Evolutionary conservation across 1,140 invertebrate genomes (phyloP).

Genomic region (Melanaphis sacchari): DNA sequence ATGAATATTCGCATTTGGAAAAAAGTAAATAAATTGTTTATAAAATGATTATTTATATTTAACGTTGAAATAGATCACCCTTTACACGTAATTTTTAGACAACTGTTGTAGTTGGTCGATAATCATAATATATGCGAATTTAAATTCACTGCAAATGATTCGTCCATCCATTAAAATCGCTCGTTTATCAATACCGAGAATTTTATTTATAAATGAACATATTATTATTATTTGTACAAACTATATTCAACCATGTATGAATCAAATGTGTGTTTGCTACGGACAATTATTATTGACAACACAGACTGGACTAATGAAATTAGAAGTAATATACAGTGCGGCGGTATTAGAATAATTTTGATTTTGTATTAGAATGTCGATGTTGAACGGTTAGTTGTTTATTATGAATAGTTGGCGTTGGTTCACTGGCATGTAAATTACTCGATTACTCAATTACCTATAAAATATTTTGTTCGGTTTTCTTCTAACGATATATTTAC

Average conservation of each 20-base stretch:
- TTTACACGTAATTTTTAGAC: background rate
- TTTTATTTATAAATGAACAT: background rate
- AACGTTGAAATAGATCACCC: background rate
- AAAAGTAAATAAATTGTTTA: background rate
- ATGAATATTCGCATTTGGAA: background rate
- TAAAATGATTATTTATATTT: background rate
- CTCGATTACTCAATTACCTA: background rate
- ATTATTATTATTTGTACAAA: background rate
- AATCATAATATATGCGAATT: background rate
- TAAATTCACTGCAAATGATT: background rate
- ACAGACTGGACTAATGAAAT: background rate
- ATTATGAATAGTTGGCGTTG: background rate
- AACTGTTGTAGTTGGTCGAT: background rate
- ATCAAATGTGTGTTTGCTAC: background rate
- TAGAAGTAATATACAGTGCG: background rate
- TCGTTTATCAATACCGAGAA: background rate
- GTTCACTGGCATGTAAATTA: background rate
- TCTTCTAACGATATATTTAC: background rate
- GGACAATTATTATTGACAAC: background rate
- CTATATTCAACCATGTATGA: background rate
- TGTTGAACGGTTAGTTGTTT: background rate
- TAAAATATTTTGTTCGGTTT: background rate
- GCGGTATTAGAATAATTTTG: background rate
- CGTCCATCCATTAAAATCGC: background rate
- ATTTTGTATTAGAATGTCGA: background rate